Percentiles rank a stretch among this genome's conserved stretches.
Conservation (phyloP, 35 echinoderm and acorn worm genomes). For the Diadema setosum region DNA sequence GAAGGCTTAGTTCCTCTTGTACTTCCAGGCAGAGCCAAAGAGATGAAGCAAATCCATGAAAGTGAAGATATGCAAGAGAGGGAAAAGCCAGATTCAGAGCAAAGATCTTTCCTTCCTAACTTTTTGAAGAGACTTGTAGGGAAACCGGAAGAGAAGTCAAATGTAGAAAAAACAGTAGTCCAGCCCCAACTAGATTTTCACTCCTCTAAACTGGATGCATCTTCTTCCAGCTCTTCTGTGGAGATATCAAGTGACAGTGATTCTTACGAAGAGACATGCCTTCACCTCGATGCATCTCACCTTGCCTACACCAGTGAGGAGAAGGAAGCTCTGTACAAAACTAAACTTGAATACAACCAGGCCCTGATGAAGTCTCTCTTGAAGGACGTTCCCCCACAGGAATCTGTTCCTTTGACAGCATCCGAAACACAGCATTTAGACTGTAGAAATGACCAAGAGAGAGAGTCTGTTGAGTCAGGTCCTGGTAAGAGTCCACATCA, state of each 20-base stretch:
- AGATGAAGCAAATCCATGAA: no score
- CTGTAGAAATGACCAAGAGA: neutral
- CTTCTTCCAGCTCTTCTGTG: neutral
- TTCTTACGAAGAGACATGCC: neutral
- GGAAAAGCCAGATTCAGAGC: neutral
- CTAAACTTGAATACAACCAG: neutral
- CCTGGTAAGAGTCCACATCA: neutral
- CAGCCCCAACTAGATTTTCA: no score
- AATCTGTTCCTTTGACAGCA: neutral
- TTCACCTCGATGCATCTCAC: neutral
- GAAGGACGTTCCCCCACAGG: neutral
- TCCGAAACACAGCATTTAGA: neutral
- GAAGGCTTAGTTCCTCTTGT: neutral
- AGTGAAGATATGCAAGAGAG: no score
- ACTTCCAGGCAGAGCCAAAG: neutral
- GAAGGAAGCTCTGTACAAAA: neutral
- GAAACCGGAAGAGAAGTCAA: no score
- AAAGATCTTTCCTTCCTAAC: neutral
- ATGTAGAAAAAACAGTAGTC: no score
- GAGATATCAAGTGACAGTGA: constrained; percentile 10
- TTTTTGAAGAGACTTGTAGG: neutral
- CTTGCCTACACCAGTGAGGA: neutral
- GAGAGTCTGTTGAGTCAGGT: neutral
- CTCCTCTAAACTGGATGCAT: no score
- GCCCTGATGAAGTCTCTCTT: neutral